Conservation (phyloP, 2,888 invertebrate genomes). For the Embidobia sp. region DNA sequence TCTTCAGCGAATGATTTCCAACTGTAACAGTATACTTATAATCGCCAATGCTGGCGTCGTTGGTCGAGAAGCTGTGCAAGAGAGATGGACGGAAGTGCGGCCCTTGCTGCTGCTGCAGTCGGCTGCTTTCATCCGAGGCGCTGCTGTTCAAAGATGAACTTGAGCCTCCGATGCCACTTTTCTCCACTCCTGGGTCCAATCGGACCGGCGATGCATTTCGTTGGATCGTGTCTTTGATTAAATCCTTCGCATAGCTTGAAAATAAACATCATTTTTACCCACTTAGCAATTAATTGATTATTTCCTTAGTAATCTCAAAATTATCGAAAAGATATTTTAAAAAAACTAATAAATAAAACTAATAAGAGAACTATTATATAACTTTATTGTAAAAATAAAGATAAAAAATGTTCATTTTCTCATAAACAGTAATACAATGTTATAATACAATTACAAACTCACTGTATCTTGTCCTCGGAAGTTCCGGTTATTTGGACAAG, state of each 20-base stretch:
- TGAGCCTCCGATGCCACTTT: conserved; percentile 85
- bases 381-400: no score
- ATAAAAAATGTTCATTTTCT: no score
- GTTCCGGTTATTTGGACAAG: conserved; percentile 97
- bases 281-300: no score
- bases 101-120: conserved; percentile 77
- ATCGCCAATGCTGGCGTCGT: conserved; percentile 92
- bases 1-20: conserved; percentile 91
- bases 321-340: background rate
- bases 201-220: conserved; percentile 96
- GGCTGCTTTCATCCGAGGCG: conserved; percentile 85
- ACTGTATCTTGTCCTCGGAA: conserved; percentile 96
- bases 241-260: conserved; percentile 90
- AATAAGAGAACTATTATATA: no score
- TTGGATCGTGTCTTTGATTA: conserved; percentile 97
- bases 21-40: conserved; percentile 94
- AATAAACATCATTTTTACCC: no score
- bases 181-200: conserved; percentile 83
- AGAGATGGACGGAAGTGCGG: conserved; percentile 84
- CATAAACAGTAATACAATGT: no score
- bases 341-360: background rate
- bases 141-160: conserved; percentile 91
- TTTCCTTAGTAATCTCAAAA: no score
- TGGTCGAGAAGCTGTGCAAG: conserved; percentile 91
- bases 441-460: conserved; percentile 76